Conservation (phyloP, 2,888 invertebrate species). For the Diploptera punctata region DNA sequence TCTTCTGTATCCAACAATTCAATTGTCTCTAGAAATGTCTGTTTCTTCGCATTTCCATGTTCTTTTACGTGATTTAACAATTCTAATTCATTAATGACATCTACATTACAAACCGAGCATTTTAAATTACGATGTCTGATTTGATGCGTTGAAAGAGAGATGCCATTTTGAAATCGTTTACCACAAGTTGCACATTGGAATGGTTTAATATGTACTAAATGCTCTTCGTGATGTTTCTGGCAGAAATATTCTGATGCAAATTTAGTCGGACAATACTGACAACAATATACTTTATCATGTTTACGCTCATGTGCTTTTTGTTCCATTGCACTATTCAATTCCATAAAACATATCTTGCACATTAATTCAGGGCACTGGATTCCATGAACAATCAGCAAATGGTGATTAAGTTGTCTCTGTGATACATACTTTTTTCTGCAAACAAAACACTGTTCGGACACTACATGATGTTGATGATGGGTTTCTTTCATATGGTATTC, state of each 20-base stretch:
- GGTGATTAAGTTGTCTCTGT: conserved; percentile 26
- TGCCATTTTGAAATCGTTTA: conserved; percentile 30
- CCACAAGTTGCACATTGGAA: conserved; percentile 37
- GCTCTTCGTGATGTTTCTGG: conserved; percentile 36
- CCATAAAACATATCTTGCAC: conserved; percentile 43
- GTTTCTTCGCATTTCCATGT: conserved; percentile 13
- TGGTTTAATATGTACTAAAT: conserved; percentile 34
- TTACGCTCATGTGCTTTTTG: conserved; percentile 41
- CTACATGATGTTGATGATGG: conserved; percentile 1
- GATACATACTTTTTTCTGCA: conserved; percentile 39
- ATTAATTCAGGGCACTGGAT: conserved; percentile 41
- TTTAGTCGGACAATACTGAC: conserved; percentile 31
- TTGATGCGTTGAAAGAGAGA: conserved; percentile 12
- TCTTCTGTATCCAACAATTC: conserved; percentile 36
- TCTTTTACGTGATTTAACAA: conserved; percentile 28
- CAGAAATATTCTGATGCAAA: conserved; percentile 37
- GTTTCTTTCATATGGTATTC: conserved; percentile 29
- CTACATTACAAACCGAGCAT: conserved; percentile 28
- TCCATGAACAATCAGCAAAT: conserved; percentile 38
- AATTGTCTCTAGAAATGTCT: conserved; percentile 13
- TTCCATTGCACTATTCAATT: conserved; percentile 38
- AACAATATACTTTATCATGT: conserved; percentile 39
- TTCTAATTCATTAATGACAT: conserved; percentile 22
- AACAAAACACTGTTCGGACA: conserved; percentile 41
- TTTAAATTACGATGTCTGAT: conserved; percentile 16